Evolutionary conservation across 2,888 invertebrate genomes (phyloP), one percentile per base, ranked within the genome.

Genomic region (Yponomeuta cagnagella): DNA sequence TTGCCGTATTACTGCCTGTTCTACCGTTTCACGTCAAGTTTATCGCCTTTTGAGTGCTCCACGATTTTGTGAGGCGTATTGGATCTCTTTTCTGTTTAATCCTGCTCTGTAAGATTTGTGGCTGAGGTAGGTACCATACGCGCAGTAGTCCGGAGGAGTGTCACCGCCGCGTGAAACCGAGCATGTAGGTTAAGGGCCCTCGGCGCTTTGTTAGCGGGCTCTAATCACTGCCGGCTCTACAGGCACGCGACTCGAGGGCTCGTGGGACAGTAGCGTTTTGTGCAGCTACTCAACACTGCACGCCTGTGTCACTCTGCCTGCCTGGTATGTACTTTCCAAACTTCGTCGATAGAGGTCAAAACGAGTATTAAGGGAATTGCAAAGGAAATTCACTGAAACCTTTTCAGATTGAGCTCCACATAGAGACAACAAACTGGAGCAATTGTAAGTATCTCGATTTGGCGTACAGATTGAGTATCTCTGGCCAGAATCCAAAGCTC

Each of bases 171-270:
- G 82, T 86, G 90, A 88, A 89, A 88, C 90, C 88, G 88, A 90
- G 90, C 89, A 91, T 92, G 85, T 92, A 88, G 91, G 91, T 92
- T 90, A 90, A 92, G 91, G 75, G 88, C 82, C 78, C 91, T 91
- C 74, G 72, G 82, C 85, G 85, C 90, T 92, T 92, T 91, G 91
- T 91, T 91, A 92, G 91, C 88, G 88, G 84, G 89, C 90, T 87
- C 89, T 92, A 91, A 92, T 92, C 91, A 92, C 90, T 88, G 86
- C 83, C 87, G 84, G 85, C 81, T 81, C 90, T 90, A 83, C 78
- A 86, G 86, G 81, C 86, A 85, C 86, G 85, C 85, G 84, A 83
- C 80, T 86, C 77, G 77, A 89, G 89, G 78, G 87, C 83, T 85
- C 87, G 82, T 83, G 85, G 86, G 80, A 85, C 84, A 86, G 86